phyloP scores from a whole-genome alignment of 2,797 vertebrate species.

The Diceros bicornis region DNA sequence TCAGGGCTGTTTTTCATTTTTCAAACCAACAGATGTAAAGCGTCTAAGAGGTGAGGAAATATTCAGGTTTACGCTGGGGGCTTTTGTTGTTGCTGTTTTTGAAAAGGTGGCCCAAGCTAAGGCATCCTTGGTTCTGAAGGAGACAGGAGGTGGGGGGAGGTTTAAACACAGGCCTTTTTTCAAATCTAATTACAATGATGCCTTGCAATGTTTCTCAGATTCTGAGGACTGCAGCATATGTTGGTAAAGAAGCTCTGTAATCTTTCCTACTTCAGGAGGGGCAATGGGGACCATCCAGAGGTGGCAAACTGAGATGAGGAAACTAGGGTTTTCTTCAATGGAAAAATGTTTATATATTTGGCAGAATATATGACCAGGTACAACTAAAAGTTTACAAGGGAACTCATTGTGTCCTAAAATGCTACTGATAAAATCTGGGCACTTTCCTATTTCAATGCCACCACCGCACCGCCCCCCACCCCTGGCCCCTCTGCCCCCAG shows the following conservation, averaged over 20 bases:
- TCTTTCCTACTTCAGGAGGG: not conserved
- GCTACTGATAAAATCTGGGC: not conserved
- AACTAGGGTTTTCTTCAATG: not conserved
- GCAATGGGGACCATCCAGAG: not conserved
- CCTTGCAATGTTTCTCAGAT: conserved; percentile 6
- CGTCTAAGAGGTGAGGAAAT: conserved; percentile 6
- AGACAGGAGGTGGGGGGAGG: not conserved
- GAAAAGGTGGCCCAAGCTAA: conserved; percentile 31
- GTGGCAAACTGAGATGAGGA: not conserved
- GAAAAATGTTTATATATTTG: not conserved
- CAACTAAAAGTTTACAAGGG: not conserved
- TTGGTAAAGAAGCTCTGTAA: not conserved
- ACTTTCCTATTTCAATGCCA: not conserved
- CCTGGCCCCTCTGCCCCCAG: too few species aligned
- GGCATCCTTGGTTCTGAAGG: not conserved
- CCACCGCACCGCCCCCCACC: too few species aligned
- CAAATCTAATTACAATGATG: conserved; percentile 42
- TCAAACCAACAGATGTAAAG: not conserved
- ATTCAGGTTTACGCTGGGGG: not conserved
- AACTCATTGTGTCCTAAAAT: not conserved
- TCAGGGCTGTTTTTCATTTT: not conserved
- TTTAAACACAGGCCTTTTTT: not conserved
- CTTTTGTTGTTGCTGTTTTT: conserved; percentile 48
- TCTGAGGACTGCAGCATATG: not conserved
- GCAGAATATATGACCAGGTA: not conserved